These are phyloP conservation scores for Aricia artaxerxes DNA, from an alignment of 2,888 invertebrate genomes.

Conservation along the genomic window DNA sequence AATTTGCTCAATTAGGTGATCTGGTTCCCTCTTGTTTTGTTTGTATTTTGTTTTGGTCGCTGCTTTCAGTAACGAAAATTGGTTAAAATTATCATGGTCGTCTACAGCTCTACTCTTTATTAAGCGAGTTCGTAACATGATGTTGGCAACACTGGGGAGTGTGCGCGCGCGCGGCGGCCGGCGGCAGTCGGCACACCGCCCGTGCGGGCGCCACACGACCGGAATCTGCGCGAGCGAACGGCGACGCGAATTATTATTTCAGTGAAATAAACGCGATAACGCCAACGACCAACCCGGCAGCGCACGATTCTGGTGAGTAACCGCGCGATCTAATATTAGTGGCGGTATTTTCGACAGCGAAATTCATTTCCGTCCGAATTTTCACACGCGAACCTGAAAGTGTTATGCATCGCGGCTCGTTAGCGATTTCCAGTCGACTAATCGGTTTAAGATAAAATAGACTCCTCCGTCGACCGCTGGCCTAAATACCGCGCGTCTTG, in stretches of 20 bases:
- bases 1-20: too few species aligned
- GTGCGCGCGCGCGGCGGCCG: conserved; percentile 52
- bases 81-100: too few species aligned
- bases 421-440: conserved; percentile 49
- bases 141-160: not conserved
- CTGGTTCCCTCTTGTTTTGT: too few species aligned
- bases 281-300: conserved; percentile 63
- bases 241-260: conserved; percentile 64
- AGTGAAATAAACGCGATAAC: conserved; percentile 71
- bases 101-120: too few species aligned
- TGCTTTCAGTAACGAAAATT: too few species aligned
- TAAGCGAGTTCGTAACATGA: not conserved
- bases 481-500: conserved; percentile 62
- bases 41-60: too few species aligned
- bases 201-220: conserved; percentile 81
- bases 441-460: conserved; percentile 66
- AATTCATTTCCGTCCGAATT: conserved; percentile 42
- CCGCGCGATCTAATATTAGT: conserved; percentile 58
- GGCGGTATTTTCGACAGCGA: conserved; percentile 61
- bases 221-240: conserved; percentile 75
- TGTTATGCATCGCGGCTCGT: conserved; percentile 47
- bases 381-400: conserved; percentile 55
- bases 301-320: conserved; percentile 77
- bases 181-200: conserved; percentile 77
- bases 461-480: conserved; percentile 57